These are phyloP conservation scores for Dermatemys mawii DNA, from an alignment of 2,113 vertebrate genomes.

Conservation along the genomic window DNA sequence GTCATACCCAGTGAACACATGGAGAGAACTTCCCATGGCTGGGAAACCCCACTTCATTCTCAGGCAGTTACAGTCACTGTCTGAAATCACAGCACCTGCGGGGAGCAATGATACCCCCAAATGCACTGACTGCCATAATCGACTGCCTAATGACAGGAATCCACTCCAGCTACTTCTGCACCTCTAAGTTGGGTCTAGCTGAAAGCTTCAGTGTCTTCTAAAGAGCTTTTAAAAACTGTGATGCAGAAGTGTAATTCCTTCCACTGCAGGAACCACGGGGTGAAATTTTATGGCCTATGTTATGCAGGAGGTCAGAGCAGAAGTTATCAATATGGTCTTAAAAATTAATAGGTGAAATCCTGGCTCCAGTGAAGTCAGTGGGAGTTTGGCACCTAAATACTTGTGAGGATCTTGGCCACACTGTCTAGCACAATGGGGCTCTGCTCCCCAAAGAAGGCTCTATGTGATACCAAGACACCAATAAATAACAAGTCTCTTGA, in stretches of 20 bases:
- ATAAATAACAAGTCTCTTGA: background rate
- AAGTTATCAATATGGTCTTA: background rate
- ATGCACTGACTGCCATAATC: background rate
- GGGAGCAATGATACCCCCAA: background rate
- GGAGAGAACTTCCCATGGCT: background rate
- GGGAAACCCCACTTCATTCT: background rate
- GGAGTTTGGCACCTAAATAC: background rate
- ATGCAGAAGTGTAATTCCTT: slow-evolving; percentile 49
- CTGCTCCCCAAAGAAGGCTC: background rate
- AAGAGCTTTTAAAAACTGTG: background rate
- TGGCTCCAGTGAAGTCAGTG: slow-evolving; percentile 2
- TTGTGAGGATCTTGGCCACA: background rate
- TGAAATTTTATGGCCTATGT: slow-evolving; percentile 27
- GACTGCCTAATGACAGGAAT: background rate
- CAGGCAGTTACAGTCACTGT: slow-evolving; percentile 43
- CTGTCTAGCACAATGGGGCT: background rate
- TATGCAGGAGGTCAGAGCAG: slow-evolving; percentile 56
- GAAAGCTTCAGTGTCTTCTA: background rate
- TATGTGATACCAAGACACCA: background rate
- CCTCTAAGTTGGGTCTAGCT: slow-evolving; percentile 15
- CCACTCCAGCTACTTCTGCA: slow-evolving; percentile 13
- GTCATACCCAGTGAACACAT: background rate
- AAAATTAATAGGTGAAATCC: slow-evolving; percentile 35
- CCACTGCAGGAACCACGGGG: slow-evolving; percentile 18
- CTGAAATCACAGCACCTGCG: background rate